Evolutionary conservation across 1,140 invertebrate species (phyloP).

Genomic region (Lycorma delicatula): DNA sequence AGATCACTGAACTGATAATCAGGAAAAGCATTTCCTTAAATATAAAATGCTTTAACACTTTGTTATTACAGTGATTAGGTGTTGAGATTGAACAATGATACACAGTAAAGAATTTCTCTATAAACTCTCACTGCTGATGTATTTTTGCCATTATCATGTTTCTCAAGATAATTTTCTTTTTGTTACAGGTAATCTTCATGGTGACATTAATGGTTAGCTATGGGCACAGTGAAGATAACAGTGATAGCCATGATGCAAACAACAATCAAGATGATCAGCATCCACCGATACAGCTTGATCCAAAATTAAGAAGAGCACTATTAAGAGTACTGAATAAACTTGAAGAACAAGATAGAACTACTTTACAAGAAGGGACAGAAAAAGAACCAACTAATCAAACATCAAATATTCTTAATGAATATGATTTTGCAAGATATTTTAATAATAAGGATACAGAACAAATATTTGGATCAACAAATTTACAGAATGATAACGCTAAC

Average conservation of each 20-base stretch:
- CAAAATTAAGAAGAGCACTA: conserved; percentile 56
- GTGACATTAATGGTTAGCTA: not conserved
- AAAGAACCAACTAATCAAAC: not conserved
- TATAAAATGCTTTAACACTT: no score
- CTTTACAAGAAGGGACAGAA: not conserved
- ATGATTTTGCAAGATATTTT: conserved; percentile 14
- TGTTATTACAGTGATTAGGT: no score
- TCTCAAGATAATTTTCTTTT: no score
- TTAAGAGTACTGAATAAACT: conserved; percentile 57
- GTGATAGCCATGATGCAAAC: conserved; percentile 13
- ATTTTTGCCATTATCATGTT: no score
- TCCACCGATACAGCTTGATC: conserved; percentile 52
- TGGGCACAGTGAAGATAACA: not conserved
- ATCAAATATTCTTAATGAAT: conserved; percentile 9
- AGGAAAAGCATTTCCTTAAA: no score
- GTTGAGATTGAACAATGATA: no score
- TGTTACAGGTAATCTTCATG: not conserved
- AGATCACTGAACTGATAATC: no score
- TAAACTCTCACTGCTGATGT: no score
- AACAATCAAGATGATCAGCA: conserved; percentile 17
- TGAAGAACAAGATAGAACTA: conserved; percentile 38
- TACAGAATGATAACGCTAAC: no score
- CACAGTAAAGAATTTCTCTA: no score
- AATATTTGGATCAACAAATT: not conserved
- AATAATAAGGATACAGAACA: conserved; percentile 7